Base-by-base conservation (phyloP, 2,797 vertebrate genomes). In the Babyrousa celebensis region DNA sequence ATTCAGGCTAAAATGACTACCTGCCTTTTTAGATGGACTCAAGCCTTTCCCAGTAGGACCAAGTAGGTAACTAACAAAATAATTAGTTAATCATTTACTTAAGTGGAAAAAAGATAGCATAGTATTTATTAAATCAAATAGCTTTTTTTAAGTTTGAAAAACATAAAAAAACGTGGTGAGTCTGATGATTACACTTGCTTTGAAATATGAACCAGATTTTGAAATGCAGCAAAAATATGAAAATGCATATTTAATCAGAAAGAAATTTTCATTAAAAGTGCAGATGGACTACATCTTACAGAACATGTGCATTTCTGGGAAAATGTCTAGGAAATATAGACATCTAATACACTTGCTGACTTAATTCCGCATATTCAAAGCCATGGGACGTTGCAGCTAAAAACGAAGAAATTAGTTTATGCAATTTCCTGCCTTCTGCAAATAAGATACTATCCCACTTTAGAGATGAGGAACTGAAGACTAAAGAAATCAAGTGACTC, bases 231-330 rank as follows among this genome's bases (percentile, higher is more conserved):
- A 89, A 85, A 90, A 92, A 68, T 85, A 77, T 94, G 65, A 94
- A 96, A 86, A 89, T 93, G 54, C 21, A 70, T 90, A 96, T 95
- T 93, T 96, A 43, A 70, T 97, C 84, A 90, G 62, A 95, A 91
- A 96, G 36, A 95, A 89, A 72, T 90, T 83, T 92, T 96, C 56
- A 95, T 96, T 54, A 87, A 95, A 97, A 95, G 87, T 85, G 8
- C n/a, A 91, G 29, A 74, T 85, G 14, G 36, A 58, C 70, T 95
- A 89, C 6, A 89, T 89, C 71, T 93, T 96, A 68, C 7, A 87
- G 15, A 90, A 75, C 16, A 95, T 94, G 86, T 92, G 23, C 25
- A 95, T 94, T 83, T 95, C 71, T 89, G 58, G 6, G 27, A 40
- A 92, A 91, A 80, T 32, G 9, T 93, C 48, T 58, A 93, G n/a